Base-by-base conservation (phyloP, 1,140 invertebrate genomes). In the Agrilus planipennis region DNA sequence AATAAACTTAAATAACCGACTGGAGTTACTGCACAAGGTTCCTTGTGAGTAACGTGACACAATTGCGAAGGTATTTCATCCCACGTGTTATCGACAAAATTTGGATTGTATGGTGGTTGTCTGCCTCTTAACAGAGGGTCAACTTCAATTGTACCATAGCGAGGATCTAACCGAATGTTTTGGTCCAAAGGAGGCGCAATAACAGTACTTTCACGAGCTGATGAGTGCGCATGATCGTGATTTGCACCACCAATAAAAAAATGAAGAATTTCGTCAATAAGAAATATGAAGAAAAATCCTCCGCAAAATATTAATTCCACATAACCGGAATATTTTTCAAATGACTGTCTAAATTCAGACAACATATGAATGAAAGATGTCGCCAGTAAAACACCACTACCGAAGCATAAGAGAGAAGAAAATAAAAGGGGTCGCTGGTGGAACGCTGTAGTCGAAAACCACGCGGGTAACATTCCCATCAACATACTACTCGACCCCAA, bases 331-430 rank as follows among this genome's bases (percentile, higher is more conserved):
- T 48, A 53, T 17, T 38, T 12, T 1, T 34, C 31, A 9, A 52
- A 16, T 17, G 34, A 30, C 43, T 54, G 49, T 30, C 51, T 34
- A 29, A 83, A 75, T 64, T 91, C 88, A 12, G 87, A 85, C 25
- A 91, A 63, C 64, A 91, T 81, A 59, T 91, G 87, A 2, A 86
- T 65, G 23, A 88, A 60, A 15, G 82, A 78, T 1, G 88, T 90
- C 0, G 81, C 82, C 12, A 92, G 58, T 19, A 92, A 70, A 5
- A 92, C 84, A 0, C 89, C 88, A 3, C 79, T 87, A 16, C 86
- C 86, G 46, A 87, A 86, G 52, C 84, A 89, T 0, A 89, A 69
- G 7, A 85, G 56, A 10, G 70, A 65, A 6, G 79, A 82, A 7
- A 79, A 64, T 3, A 72, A 50, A 2, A 80, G 50, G n/a, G 73